These are phyloP conservation scores for Lasius platythorax DNA, from an alignment of 2,888 invertebrate genomes.

Conservation along the genomic window DNA sequence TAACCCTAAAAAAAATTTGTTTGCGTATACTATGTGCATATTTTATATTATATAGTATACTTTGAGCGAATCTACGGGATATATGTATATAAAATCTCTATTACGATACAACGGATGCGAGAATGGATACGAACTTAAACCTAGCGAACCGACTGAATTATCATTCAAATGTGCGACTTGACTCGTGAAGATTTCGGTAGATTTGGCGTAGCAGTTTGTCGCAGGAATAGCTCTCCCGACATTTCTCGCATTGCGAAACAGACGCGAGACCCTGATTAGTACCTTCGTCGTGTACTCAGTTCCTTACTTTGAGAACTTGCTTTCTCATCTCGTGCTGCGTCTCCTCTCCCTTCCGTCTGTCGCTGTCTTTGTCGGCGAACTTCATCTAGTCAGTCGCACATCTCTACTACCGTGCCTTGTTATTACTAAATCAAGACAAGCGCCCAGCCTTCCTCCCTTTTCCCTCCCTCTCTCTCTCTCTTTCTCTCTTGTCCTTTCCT, in stretches of 20 bases:
- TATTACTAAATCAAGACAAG: constrained; percentile 78
- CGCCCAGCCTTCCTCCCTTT: constrained; percentile 48
- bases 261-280: constrained; percentile 50
- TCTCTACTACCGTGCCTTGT: constrained; percentile 66
- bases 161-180: neutral
- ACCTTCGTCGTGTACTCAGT: constrained; percentile 53
- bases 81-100: neutral
- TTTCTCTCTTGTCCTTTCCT: constrained; percentile 60
- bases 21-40: neutral
- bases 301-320: constrained; percentile 55
- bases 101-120: neutral
- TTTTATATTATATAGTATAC: neutral
- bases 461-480: constrained; percentile 39
- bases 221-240: constrained; percentile 3
- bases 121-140: constrained; percentile 7
- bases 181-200: constrained; percentile 39
- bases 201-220: constrained; percentile 17
- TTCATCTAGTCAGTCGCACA: constrained; percentile 43
- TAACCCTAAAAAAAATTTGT: neutral
- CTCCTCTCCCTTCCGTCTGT: constrained; percentile 30
- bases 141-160: neutral
- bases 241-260: constrained; percentile 46
- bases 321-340: constrained; percentile 57
- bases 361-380: constrained; percentile 33
- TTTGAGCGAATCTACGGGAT: neutral